Percentiles rank a stretch among this genome's conserved stretches.
Conservation (phyloP, 2,888 invertebrate species). For the Scelioninae gen. 2 region DNA sequence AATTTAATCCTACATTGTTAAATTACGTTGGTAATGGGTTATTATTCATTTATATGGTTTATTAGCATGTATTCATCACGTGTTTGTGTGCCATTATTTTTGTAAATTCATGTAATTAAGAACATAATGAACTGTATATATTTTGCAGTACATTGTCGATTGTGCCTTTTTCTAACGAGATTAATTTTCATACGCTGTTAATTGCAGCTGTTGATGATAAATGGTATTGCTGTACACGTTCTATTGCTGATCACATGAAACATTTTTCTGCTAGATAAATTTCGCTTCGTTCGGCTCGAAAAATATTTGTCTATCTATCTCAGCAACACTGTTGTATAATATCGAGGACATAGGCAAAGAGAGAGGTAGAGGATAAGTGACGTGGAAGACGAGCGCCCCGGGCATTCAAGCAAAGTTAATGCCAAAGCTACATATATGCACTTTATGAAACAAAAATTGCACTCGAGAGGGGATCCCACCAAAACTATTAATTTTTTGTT, state of each 20-base stretch:
- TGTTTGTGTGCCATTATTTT: too few relatives aligned
- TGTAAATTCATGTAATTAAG: too few relatives aligned
- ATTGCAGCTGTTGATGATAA: slow-evolving; percentile 4
- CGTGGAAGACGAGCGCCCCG: slow-evolving; percentile 47
- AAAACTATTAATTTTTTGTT: slow-evolving; percentile 29
- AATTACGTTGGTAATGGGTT: too few relatives aligned
- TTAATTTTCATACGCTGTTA: slow-evolving; percentile 13
- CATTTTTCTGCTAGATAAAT: slow-evolving; percentile 37
- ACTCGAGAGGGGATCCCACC: slow-evolving; percentile 1
- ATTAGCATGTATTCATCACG: too few relatives aligned
- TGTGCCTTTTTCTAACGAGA: slow-evolving; percentile 1
- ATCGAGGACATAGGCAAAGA: slow-evolving; percentile 44
- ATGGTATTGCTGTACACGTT: slow-evolving; percentile 5
- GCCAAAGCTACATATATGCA: slow-evolving; percentile 47
- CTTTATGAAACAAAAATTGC: slow-evolving; percentile 38
- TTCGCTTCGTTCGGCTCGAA: slow-evolving; percentile 35
- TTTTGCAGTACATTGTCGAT: too few relatives aligned
- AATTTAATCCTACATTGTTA: too few relatives aligned
- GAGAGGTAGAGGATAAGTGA: slow-evolving; percentile 49
- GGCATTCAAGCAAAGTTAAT: slow-evolving; percentile 49
- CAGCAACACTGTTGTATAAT: slow-evolving; percentile 47
- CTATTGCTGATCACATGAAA: slow-evolving; percentile 9
- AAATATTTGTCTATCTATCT: slow-evolving; percentile 52
- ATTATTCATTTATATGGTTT: too few relatives aligned
- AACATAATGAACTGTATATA: too few relatives aligned